Evolutionary conservation across 2,797 vertebrate genomes (phyloP).

Genomic region (Sphaeramia orbicularis): DNA sequence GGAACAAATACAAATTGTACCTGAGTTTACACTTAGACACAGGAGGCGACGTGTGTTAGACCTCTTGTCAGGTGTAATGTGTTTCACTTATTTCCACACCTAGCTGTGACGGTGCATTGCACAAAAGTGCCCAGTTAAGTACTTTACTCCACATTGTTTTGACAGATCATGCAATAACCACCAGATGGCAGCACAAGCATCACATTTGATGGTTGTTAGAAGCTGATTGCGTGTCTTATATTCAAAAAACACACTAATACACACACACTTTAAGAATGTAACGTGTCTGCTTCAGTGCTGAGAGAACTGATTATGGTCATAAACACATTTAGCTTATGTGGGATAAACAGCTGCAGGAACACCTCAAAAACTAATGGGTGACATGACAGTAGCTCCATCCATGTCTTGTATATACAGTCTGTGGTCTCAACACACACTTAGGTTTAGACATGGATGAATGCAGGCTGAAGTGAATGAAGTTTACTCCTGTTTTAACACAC

Average conservation of each 20-base stretch:
- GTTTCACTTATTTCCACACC: slow-evolving; percentile 19
- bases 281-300: too few species aligned
- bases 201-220: neutral
- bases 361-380: too few species aligned
- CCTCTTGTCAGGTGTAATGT: neutral
- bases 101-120: slow-evolving; percentile 3
- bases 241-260: too few species aligned
- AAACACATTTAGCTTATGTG: too few species aligned
- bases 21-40: too few species aligned
- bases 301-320: too few species aligned
- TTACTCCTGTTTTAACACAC: neutral
- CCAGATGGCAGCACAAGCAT: slow-evolving; percentile 48
- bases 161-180: slow-evolving; percentile 10
- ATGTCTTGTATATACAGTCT: too few species aligned
- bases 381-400: too few species aligned
- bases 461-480: neutral
- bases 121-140: neutral
- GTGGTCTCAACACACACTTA: neutral
- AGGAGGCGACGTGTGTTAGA: neutral
- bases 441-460: neutral
- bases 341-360: too few species aligned
- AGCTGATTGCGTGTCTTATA: neutral
- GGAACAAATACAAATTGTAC: too few species aligned
- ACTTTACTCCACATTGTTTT: neutral
- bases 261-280: too few species aligned